These are phyloP conservation scores for Dermolepida albohirtum DNA, from an alignment of 2,888 invertebrate genomes.

Conservation along the genomic window DNA sequence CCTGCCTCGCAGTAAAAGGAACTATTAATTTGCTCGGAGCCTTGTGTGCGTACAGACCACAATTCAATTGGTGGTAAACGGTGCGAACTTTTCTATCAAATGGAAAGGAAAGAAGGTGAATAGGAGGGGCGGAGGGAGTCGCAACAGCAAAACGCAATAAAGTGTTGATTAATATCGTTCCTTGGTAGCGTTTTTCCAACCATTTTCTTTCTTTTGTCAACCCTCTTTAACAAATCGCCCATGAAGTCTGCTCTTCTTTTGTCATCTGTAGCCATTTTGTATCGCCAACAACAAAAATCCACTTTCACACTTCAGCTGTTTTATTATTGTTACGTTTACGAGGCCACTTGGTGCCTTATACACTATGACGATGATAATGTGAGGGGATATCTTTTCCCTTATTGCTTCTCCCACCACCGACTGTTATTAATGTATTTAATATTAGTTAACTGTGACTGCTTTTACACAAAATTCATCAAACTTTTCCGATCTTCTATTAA, in stretches of 20 bases:
- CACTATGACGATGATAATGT: constrained; percentile 7
- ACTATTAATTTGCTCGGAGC: constrained; percentile 4
- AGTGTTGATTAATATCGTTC: constrained; percentile 42
- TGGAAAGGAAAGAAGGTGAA: neutral
- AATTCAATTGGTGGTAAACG: constrained; percentile 40
- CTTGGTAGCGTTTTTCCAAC: constrained; percentile 30
- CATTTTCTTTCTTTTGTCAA: constrained; percentile 40
- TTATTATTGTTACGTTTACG: constrained; percentile 63
- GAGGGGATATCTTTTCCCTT: constrained; percentile 2
- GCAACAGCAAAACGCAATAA: constrained; percentile 30
- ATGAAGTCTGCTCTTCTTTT: constrained; percentile 58
- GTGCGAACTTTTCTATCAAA: constrained; percentile 23
- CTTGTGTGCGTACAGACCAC: constrained; percentile 34
- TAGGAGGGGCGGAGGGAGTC: neutral
- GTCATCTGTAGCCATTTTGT: constrained; percentile 59
- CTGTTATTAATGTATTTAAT: too few relatives aligned
- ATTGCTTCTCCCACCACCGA: neutral
- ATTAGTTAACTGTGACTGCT: too few relatives aligned
- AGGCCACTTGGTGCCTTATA: constrained; percentile 53
- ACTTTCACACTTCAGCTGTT: constrained; percentile 65
- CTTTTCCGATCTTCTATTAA: too few relatives aligned
- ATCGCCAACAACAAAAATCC: constrained; percentile 63
- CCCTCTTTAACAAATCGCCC: constrained; percentile 45
- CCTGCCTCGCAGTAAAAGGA: constrained; percentile 1
- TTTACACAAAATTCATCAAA: too few relatives aligned